Evolutionary conservation across 2,888 invertebrate species (phyloP).

Genomic region (Ophion obscuratus): DNA sequence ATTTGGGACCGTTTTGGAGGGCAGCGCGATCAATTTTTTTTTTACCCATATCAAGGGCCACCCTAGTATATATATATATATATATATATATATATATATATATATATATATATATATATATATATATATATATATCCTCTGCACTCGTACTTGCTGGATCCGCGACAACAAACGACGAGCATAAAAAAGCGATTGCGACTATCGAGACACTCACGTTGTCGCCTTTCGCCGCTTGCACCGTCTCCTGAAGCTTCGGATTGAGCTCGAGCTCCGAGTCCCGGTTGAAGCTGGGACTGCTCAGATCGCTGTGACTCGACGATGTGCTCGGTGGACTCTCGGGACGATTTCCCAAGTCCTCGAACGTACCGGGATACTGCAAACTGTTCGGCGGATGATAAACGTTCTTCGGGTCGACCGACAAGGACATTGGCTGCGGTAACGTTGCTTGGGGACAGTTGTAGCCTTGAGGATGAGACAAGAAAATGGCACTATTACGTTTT

Average conservation of each 20-base stretch:
- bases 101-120: too few species aligned
- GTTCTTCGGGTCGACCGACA: conserved; percentile 87
- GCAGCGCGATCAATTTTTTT: too few species aligned
- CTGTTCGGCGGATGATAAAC: conserved; percentile 97
- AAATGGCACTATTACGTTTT: too few species aligned
- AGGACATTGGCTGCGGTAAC: conserved; percentile 86
- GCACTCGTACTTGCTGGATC: background rate
- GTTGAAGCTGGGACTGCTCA: conserved; percentile 89
- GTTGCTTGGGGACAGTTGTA: conserved; percentile 84
- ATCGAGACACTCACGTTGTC: conserved; percentile 55
- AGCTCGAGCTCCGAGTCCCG: conserved; percentile 89
- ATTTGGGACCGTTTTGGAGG: too few species aligned
- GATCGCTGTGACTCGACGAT: conserved; percentile 89
- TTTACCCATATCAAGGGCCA: too few species aligned
- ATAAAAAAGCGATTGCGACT: too few species aligned
- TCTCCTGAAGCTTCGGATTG: conserved; percentile 84
- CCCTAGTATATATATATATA: too few species aligned
- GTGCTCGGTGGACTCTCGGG: conserved; percentile 91
- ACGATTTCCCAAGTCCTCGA: conserved; percentile 83
- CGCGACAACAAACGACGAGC: too few species aligned
- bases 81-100: too few species aligned
- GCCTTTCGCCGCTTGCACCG: conserved; percentile 67
- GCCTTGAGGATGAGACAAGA: conserved; percentile 69
- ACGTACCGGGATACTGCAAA: conserved; percentile 92
- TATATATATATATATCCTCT: too few species aligned